Base-by-base conservation (phyloP, 2,888 invertebrate genomes). In the Odontocolon sp. region DNA sequence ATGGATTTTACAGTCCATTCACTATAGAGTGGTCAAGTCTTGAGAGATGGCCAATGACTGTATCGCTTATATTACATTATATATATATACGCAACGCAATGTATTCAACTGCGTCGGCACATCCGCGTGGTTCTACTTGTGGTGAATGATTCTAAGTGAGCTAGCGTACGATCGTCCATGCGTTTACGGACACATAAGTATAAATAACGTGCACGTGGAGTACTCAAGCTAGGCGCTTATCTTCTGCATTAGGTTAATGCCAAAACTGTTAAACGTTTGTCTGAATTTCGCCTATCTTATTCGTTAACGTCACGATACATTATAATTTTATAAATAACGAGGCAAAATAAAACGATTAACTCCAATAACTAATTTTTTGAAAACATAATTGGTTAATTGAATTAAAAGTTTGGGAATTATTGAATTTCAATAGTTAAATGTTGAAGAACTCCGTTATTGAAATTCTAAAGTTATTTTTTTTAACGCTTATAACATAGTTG, bases 161-260 rank as follows among this genome's bases (percentile, higher is more conserved):
- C 47, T 21, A 47, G 63, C 63, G 23, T 63, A 23, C 63, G 28
- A 36, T 18, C 33, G 54, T 14, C 1, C 14, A 23, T 47, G 14
- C 61, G 14, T 3, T 31, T n/a, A 21, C 33, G n/a, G 5, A 23
- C 50, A 11, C 50, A 26, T 26, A 5, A 8, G 11, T 36, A 6
- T 21, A 38, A 57, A 61, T 18, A 11, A 45, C 57, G 11, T n/a
- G 4, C 18, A 31, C 18, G 31, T 16, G 3, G 21, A 26, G 38
- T 6, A 11, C 23, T 8, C 40, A 40, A 16, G 23, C 26, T 14
- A 42, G 45, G 45, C 45, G 45, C 31, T 61, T 31, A 45, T 61
- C 61, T 45, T 16, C 52, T 45, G 61, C 61, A 61, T 61, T 45
- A 45, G 45, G 45, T 45, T 61, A 45, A 61, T 61, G 61, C 45